Conservation (phyloP, 2,888 invertebrate species). For the Clostera curtula region DNA sequence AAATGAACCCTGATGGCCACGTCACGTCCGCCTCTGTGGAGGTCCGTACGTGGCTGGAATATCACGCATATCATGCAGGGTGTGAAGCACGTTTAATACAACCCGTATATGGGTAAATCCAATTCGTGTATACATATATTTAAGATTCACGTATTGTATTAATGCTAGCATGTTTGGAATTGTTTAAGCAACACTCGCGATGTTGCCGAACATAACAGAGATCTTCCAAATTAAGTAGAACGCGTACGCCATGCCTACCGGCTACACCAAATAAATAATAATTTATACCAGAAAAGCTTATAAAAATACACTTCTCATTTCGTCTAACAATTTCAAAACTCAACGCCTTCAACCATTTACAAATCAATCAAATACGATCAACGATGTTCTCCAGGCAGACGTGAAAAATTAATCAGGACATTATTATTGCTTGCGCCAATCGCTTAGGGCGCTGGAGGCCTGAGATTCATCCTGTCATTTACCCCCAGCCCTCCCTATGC, state of each 20-base stretch:
- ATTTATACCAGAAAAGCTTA: no score
- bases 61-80: slow-evolving; percentile 23
- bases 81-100: slow-evolving; percentile 37
- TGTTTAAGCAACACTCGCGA: no score
- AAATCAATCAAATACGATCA: slow-evolving; percentile 20
- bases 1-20: slow-evolving; percentile 33
- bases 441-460: slow-evolving; percentile 32
- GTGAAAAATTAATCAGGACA: slow-evolving; percentile 47
- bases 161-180: no score
- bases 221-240: no score
- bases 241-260: no score
- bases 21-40: slow-evolving; percentile 56
- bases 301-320: no score
- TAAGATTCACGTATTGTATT: no score
- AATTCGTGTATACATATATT: no score
- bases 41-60: slow-evolving; percentile 58
- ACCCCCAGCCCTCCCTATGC: slow-evolving; percentile 41
- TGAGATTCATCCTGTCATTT: slow-evolving; percentile 43
- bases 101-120: slow-evolving; percentile 29
- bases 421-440: slow-evolving; percentile 42
- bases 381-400: no score
- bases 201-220: no score
- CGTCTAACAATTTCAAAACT: background rate
- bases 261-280: no score
- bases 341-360: slow-evolving; percentile 19